phyloP scores from a whole-genome alignment of 2,797 vertebrate species.

The Rhodeus uyekii region DNA sequence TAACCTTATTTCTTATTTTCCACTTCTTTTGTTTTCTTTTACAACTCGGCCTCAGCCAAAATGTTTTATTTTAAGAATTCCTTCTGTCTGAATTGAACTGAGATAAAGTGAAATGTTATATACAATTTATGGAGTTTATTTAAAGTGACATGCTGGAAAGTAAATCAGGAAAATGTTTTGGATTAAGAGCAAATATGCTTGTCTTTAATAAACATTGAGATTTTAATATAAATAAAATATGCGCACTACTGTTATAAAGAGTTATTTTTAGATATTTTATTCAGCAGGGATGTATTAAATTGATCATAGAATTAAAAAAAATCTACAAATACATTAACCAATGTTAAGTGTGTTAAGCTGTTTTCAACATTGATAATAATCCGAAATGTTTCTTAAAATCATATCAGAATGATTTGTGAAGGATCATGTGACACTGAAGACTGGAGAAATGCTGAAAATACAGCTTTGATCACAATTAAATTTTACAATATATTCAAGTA shows the following conservation, averaged over 20 bases:
- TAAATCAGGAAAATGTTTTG: no score
- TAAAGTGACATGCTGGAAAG: no score
- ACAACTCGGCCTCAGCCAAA: neutral
- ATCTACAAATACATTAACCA: neutral
- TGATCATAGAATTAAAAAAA: neutral
- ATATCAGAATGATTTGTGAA: neutral
- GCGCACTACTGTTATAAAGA: no score
- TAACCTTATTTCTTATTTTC: slow-evolving; percentile 21
- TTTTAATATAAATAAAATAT: slow-evolving; percentile 26
- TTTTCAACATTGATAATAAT: neutral
- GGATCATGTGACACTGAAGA: neutral
- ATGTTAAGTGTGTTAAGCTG: no score
- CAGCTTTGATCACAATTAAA: neutral
- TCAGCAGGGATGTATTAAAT: no score
- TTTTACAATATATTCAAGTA: neutral
- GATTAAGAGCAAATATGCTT: no score
- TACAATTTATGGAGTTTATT: slow-evolving; percentile 13
- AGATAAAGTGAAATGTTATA: slow-evolving; percentile 20
- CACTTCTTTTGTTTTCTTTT: slow-evolving; percentile 46
- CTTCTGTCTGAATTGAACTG: slow-evolving; percentile 9
- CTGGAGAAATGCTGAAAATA: neutral
- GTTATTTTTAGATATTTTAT: no score
- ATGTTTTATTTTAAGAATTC: slow-evolving; percentile 16
- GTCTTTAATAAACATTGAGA: neutral
- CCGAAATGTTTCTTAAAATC: neutral